A percentile compares a stretch with the other conserved stretches of the same genome.
Conservation (phyloP, 2,888 invertebrate genomes). For the Apamea epomidion region DNA sequence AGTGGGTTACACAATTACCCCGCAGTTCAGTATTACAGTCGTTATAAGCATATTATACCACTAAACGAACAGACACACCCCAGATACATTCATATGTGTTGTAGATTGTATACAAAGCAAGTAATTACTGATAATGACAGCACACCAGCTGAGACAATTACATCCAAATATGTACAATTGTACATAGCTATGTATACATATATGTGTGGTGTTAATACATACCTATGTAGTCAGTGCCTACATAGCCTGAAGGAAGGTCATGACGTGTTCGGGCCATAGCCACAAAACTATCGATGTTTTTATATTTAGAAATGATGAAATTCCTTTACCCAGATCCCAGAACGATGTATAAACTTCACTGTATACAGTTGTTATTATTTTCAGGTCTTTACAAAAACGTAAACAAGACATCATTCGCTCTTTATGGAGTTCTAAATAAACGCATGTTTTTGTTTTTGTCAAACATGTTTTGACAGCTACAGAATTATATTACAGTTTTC, state of each 20-base stretch:
- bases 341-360: neutral
- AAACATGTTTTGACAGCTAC: neutral
- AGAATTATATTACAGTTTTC: neutral
- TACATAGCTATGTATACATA: conserved; percentile 7
- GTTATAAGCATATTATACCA: neutral
- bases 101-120: neutral
- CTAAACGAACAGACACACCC: neutral
- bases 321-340: neutral
- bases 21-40: neutral
- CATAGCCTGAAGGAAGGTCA: conserved; percentile 1
- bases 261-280: neutral
- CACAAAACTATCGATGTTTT: conserved; percentile 22
- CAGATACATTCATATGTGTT: neutral
- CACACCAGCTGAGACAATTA: conserved; percentile 18
- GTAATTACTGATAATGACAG: conserved; percentile 27
- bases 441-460: conserved; percentile 3
- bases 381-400: neutral
- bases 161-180: neutral
- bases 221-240: neutral
- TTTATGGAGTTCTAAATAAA: neutral
- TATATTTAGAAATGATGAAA: conserved; percentile 40
- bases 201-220: conserved; percentile 4
- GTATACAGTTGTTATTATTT: neutral
- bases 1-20: too few species aligned
- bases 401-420: neutral